phyloP scores from a whole-genome alignment of 2,797 vertebrate genomes.

The Sebastiscus albofasciatus region DNA sequence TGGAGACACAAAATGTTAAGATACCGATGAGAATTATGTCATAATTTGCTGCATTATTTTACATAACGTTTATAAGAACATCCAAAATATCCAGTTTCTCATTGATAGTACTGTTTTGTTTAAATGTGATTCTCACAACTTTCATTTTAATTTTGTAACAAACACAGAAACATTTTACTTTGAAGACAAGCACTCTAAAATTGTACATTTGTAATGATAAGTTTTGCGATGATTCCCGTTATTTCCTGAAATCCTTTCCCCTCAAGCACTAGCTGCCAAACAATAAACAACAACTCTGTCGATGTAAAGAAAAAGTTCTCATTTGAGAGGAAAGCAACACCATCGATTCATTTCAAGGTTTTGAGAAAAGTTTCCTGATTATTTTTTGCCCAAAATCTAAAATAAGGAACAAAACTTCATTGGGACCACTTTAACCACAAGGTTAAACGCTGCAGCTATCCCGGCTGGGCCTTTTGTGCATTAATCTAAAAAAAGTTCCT shows the following conservation, averaged over 20 bases:
- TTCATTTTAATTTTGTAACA: not conserved
- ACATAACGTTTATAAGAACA: not conserved
- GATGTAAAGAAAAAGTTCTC: not conserved
- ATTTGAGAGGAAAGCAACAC: not conserved
- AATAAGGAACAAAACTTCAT: not conserved
- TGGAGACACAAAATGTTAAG: not conserved
- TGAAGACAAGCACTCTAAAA: not conserved
- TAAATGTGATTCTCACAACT: not conserved
- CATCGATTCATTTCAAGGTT: not conserved
- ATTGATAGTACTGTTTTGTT: not conserved
- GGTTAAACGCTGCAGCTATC: conserved; percentile 6
- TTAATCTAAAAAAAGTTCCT: conserved; percentile 5
- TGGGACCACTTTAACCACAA: not conserved
- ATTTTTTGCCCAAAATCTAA: not conserved
- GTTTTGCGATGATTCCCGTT: not conserved
- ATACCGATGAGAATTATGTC: not conserved
- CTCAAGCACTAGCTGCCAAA: not conserved
- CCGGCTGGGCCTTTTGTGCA: not conserved
- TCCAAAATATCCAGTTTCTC: not conserved
- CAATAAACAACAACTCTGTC: not conserved
- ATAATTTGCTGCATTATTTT: not conserved
- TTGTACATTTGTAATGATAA: not conserved
- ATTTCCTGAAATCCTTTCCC: not conserved
- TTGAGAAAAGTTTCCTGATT: not conserved
- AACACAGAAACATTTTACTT: not conserved